A percentile compares a stretch with the other conserved stretches of the same genome.
phyloP scores from a whole-genome alignment of 2,113 vertebrate genomes.

The Pedetes capensis region DNA sequence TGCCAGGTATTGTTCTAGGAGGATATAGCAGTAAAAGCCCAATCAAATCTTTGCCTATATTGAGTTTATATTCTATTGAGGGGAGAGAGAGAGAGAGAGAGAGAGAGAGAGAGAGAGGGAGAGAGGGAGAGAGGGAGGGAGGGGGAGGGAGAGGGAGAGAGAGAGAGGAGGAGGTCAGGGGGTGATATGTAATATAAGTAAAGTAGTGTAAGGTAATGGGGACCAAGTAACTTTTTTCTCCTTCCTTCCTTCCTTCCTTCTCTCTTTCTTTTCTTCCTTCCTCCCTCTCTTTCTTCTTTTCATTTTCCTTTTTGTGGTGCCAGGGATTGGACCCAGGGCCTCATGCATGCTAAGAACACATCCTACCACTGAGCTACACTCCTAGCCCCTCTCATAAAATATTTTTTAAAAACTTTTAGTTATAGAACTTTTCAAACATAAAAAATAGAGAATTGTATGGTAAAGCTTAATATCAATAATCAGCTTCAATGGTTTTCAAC shows the following conservation, averaged over 20 bases:
- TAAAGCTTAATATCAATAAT: background rate
- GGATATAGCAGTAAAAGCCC: too few species aligned
- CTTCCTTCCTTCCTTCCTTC: too few species aligned
- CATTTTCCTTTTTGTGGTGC: background rate
- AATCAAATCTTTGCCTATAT: too few species aligned
- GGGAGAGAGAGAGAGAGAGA: too few species aligned
- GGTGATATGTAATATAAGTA: background rate
- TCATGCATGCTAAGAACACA: background rate
- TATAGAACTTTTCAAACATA: background rate
- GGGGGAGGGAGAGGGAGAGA: too few species aligned
- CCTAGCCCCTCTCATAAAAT: background rate
- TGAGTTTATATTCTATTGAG: too few species aligned
- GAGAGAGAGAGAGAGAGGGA: too few species aligned
- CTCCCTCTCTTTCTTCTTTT: too few species aligned
- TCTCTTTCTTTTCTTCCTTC: too few species aligned
- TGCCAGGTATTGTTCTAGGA: too few species aligned
- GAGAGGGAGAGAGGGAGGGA: too few species aligned
- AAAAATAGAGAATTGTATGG: background rate
- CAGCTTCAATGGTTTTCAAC: background rate
- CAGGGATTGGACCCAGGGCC: background rate
- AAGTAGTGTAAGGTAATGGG: background rate
- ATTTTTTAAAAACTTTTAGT: background rate
- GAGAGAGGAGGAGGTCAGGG: too few species aligned
- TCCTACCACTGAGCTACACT: background rate
- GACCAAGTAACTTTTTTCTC: background rate